These are phyloP conservation scores for Elgaria multicarinata DNA, from an alignment of 2,113 vertebrate genomes.

Conservation along the genomic window DNA sequence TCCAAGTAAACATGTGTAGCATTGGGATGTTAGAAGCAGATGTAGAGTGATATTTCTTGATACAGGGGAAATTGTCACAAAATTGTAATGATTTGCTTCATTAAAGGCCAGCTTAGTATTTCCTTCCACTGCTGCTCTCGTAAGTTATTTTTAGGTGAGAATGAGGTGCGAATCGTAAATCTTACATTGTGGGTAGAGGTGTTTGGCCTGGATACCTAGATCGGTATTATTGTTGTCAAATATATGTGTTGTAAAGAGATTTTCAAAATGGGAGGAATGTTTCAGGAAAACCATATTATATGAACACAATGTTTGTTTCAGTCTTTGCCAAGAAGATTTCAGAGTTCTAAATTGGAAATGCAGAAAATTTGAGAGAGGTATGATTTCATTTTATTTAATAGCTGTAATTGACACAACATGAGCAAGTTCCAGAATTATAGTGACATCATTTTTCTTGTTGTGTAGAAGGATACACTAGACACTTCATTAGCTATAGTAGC, in stretches of 20 bases:
- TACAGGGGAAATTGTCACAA: background rate
- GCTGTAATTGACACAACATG: background rate
- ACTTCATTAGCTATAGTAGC: background rate
- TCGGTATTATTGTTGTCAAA: slow-evolving; percentile 20
- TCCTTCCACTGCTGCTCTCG: background rate
- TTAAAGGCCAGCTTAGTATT: background rate
- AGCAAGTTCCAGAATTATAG: background rate
- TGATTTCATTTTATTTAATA: slow-evolving; percentile 20
- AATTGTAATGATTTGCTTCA: background rate
- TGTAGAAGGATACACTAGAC: background rate
- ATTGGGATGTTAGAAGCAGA: background rate
- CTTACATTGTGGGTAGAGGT: background rate
- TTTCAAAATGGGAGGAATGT: background rate
- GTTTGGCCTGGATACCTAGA: background rate
- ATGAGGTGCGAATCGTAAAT: background rate
- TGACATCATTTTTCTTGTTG: slow-evolving; percentile 16
- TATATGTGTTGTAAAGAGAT: background rate
- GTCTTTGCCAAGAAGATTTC: background rate
- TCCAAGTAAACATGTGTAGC: background rate
- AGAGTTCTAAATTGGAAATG: background rate
- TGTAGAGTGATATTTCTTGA: background rate
- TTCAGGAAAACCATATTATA: slow-evolving; percentile 8
- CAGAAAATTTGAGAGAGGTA: background rate
- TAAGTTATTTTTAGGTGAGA: background rate
- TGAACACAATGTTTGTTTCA: slow-evolving; percentile 25